Percentiles rank a stretch among this genome's conserved stretches.
These are phyloP conservation scores for Psittacula cyanocephala DNA, from an alignment of 2,113 vertebrate genomes.

Conservation along the genomic window DNA sequence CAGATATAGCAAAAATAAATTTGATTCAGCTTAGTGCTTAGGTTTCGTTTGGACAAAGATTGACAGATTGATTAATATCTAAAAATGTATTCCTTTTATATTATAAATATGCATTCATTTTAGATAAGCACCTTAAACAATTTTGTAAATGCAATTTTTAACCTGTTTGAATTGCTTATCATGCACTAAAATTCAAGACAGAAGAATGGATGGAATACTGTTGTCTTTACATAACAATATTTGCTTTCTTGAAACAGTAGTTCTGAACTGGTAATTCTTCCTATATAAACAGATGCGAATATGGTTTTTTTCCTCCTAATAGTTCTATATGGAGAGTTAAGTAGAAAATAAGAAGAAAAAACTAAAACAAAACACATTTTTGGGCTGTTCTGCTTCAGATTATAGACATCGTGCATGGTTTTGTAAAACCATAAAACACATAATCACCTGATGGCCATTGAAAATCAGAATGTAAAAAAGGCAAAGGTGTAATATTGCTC, in stretches of 20 bases:
- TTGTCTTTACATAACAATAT: fast-evolving
- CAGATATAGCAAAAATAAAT: neutral
- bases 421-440: neutral
- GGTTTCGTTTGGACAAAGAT: neutral
- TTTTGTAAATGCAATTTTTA: neutral
- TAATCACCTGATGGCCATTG: neutral
- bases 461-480: neutral
- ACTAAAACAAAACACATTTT: neutral
- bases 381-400: neutral
- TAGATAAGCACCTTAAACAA: neutral
- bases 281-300: neutral
- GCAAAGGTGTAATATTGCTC: neutral
- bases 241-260: neutral
- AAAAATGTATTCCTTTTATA: neutral
- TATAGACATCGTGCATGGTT: neutral
- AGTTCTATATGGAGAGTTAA: neutral
- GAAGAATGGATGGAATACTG: neutral
- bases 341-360: neutral
- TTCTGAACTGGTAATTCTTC: neutral
- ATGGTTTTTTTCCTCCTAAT: neutral
- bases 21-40: neutral
- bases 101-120: neutral
- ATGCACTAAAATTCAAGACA: neutral
- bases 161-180: neutral
- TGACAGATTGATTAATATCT: neutral